phyloP scores from a whole-genome alignment of 2,797 vertebrate species.

The Chelmon rostratus region DNA sequence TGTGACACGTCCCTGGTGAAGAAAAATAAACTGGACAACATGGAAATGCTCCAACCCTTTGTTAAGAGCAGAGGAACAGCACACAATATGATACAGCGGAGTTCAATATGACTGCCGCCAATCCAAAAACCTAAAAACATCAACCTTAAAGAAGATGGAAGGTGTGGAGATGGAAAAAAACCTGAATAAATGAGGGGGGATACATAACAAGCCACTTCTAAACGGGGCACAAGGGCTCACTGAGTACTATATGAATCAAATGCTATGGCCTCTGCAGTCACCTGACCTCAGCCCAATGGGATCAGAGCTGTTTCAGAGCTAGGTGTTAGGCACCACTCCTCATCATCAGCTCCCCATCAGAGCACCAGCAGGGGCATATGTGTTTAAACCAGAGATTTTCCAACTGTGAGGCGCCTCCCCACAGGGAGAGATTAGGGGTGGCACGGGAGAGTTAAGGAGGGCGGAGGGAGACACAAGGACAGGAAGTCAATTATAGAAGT shows the following conservation, averaged over 20 bases:
- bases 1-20: constrained; percentile 46
- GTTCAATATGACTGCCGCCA: neutral
- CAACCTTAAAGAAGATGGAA: neutral
- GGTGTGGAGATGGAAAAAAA: neutral
- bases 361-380: too few species aligned
- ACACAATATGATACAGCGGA: neutral
- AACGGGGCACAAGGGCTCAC: neutral
- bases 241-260: neutral
- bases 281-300: neutral
- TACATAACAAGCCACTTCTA: neutral
- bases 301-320: neutral
- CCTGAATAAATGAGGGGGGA: neutral
- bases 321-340: too few species aligned
- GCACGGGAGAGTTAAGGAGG: neutral
- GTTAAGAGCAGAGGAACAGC: constrained; percentile 7
- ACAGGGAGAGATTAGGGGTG: neutral
- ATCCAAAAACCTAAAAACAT: neutral
- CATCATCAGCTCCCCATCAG: too few species aligned
- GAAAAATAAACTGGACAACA: constrained; percentile 34
- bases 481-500: neutral
- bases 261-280: neutral
- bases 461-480: neutral
- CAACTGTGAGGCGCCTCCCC: neutral
- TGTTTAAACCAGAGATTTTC: neutral
- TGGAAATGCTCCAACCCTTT: constrained; percentile 22